Evolutionary conservation across 2,888 invertebrate genomes (phyloP), one percentile per base, ranked within the genome.

Genomic region (Odontocolon sp.): DNA sequence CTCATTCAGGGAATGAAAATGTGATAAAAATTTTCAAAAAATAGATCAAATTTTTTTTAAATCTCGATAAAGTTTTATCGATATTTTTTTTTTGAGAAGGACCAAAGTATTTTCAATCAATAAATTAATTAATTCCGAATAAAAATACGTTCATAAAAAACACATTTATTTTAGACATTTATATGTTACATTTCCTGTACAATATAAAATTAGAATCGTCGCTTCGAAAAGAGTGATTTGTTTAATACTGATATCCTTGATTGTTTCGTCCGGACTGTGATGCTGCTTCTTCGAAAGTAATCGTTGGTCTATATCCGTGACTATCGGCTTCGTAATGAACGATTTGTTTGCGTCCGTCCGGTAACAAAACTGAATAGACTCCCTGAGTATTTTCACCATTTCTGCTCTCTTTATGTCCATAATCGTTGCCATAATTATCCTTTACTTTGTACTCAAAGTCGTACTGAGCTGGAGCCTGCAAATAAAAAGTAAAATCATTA

Each of bases 301-400:
- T 93, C 82, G 92, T 93, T 11, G 95, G 95, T 79, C 92, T 92
- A 91, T 93, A 95, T 0, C 95, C 95, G 47, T 93, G 91, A 85
- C 93, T 91, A 83, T 95, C 94, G 3, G 95, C 95, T 84, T 94
- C 94, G 89, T 95, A 95, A 81, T 93, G 92, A 0, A 95, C 95
- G 40, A 94, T 94, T 92, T 93, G 91, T 9, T 85, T 87, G 18
- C 90, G 88, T 36, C 91, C 91, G 80, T 91, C 89, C 45, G 90
- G 90, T 69, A 90, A 84, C 21, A 89, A 83, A 0, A 91, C 90
- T 69, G 86, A 87, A 83, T 91, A 91, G 45, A 90, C 87, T 21
- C 91, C 91, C 68, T 87, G 87, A 40, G 90, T 89, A 16, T 83
- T 85, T 68, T 89, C 87, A 31, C 91, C 91, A 74, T 90, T 88